Evolutionary conservation across 2,113 vertebrate species (phyloP).

Genomic region (Sturnus vulgaris): DNA sequence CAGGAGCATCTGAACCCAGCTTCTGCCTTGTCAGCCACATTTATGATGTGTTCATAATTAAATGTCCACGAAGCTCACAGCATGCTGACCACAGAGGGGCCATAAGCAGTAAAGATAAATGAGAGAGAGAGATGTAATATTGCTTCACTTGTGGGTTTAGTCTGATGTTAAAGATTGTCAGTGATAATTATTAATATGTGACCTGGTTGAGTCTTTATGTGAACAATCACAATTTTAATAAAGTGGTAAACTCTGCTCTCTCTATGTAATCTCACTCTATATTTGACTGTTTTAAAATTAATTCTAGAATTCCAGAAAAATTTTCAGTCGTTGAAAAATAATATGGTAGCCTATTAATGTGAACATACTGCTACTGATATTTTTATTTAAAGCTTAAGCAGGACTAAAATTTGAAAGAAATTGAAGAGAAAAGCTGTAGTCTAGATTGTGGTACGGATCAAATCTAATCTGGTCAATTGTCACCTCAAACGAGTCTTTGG

Average conservation of each 20-base stretch:
- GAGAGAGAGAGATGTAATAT: slow-evolving; percentile 87
- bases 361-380: neutral
- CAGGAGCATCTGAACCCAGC: slow-evolving; percentile 68
- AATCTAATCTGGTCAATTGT: neutral
- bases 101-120: slow-evolving; percentile 88
- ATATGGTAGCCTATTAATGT: neutral
- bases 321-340: neutral
- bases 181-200: slow-evolving; percentile 89
- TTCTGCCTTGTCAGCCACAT: slow-evolving; percentile 83
- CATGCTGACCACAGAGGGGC: slow-evolving; percentile 81
- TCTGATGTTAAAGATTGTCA: slow-evolving; percentile 87
- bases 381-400: neutral
- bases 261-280: neutral
- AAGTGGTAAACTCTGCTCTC: slow-evolving; percentile 58
- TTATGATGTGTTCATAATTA: slow-evolving; percentile 85
- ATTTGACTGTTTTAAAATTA: neutral
- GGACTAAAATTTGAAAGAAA: neutral
- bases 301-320: neutral
- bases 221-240: slow-evolving; percentile 78
- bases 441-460: neutral
- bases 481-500: neutral
- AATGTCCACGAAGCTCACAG: slow-evolving; percentile 77
- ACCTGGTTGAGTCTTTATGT: slow-evolving; percentile 80
- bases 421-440: neutral
- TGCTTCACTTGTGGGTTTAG: slow-evolving; percentile 84